Percentiles rank a stretch among this genome's conserved stretches.
Evolutionary conservation across 2,888 invertebrate genomes (phyloP).

Genomic region (Clostera curtula): DNA sequence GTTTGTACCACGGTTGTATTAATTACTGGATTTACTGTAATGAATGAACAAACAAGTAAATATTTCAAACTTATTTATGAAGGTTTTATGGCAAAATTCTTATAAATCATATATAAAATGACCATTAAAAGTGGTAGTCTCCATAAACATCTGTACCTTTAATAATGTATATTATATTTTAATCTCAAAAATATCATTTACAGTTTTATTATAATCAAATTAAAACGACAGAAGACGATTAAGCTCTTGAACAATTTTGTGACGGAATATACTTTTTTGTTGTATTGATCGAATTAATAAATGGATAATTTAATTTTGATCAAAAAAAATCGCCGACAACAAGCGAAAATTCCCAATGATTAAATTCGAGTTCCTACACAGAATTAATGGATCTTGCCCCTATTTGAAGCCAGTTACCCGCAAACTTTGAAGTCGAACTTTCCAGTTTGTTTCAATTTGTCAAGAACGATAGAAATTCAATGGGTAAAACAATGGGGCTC

Average conservation of each 20-base stretch:
- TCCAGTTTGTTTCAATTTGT: conserved; percentile 65
- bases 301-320: conserved; percentile 35
- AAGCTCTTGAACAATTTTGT: conserved; percentile 20
- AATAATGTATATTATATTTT: no score
- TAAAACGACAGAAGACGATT: conserved; percentile 27
- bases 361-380: conserved; percentile 60
- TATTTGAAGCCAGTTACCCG: conserved; percentile 39
- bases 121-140: no score
- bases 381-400: conserved; percentile 59
- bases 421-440: conserved; percentile 55
- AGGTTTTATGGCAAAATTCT: no score
- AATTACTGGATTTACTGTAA: no score
- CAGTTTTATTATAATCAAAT: conserved; percentile 27
- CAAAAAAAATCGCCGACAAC: conserved; percentile 34
- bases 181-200: conserved; percentile 8
- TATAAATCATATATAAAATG: no score
- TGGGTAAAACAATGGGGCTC: conserved; percentile 45
- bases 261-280: conserved; percentile 29
- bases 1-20: no score
- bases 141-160: no score
- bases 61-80: no score
- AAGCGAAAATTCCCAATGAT: conserved; percentile 49
- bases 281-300: conserved; percentile 37
- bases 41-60: no score
- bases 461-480: conserved; percentile 55